A percentile compares a stretch with the other conserved stretches of the same genome.
phyloP scores from a whole-genome alignment of 2,797 vertebrate genomes.

The Cheracebus regulus region DNA sequence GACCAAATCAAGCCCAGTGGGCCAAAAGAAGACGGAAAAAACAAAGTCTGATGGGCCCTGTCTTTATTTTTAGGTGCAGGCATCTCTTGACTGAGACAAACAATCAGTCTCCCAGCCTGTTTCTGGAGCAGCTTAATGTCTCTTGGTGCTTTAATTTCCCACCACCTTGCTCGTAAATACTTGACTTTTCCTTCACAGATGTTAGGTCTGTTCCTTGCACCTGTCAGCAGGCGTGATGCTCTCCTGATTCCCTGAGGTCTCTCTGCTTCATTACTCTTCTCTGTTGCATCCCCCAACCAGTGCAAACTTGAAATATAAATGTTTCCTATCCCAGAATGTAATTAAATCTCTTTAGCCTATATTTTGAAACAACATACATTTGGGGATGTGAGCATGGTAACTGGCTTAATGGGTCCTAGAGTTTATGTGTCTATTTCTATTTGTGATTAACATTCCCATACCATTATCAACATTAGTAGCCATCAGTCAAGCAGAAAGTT shows the following conservation, averaged over 20 bases:
- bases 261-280: background rate
- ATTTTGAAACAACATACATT: conserved; percentile 17
- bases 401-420: background rate
- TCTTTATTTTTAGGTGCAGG: background rate
- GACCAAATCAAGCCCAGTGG: background rate
- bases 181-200: background rate
- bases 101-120: background rate
- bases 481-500: conserved; percentile 73
- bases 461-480: conserved; percentile 61
- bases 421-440: background rate
- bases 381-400: background rate
- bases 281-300: background rate
- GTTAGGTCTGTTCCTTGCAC: conserved; percentile 27
- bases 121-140: background rate
- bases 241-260: background rate
- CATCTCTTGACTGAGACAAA: background rate
- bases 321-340: background rate
- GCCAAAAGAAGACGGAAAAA: background rate
- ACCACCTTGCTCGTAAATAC: background rate
- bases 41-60: background rate
- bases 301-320: background rate
- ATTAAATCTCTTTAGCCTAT: background rate
- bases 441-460: conserved; percentile 27
- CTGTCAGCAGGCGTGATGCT: background rate
- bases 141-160: background rate